Evolutionary conservation across 2,113 vertebrate species (phyloP).

Genomic region (Mobula birostris): DNA sequence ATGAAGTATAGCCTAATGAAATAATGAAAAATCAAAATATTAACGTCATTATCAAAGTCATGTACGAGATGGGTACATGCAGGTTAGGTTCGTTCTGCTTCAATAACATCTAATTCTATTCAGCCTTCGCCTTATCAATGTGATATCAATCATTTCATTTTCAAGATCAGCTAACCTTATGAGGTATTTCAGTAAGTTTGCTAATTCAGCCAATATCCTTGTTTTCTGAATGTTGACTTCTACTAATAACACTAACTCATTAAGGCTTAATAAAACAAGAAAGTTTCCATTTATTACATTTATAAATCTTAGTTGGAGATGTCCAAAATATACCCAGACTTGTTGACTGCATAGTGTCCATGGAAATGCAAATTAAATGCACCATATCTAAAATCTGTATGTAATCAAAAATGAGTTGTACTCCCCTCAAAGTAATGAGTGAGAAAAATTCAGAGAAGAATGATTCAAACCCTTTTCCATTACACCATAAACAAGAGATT

Average conservation of each 20-base stretch:
- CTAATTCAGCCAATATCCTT: neutral
- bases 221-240: neutral
- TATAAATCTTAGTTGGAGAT: neutral
- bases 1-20: too few species aligned
- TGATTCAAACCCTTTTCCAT: neutral
- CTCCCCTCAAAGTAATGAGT: neutral
- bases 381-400: slow-evolving; percentile 4
- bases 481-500: neutral
- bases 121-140: neutral
- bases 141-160: neutral
- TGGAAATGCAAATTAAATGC: neutral
- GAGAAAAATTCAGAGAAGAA: neutral
- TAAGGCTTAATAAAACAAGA: neutral
- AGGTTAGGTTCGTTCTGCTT: neutral
- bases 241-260: neutral
- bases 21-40: too few species aligned
- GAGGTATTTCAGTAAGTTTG: neutral
- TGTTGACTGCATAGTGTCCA: neutral
- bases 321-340: neutral
- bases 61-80: neutral
- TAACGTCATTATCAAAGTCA: neutral
- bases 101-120: neutral
- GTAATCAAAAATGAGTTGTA: neutral
- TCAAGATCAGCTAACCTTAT: neutral
- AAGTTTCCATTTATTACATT: neutral